Percentiles rank a stretch among this genome's conserved stretches.
phyloP scores from a whole-genome alignment of 2,888 invertebrate species.

The Nephrocerus scutellatus region DNA sequence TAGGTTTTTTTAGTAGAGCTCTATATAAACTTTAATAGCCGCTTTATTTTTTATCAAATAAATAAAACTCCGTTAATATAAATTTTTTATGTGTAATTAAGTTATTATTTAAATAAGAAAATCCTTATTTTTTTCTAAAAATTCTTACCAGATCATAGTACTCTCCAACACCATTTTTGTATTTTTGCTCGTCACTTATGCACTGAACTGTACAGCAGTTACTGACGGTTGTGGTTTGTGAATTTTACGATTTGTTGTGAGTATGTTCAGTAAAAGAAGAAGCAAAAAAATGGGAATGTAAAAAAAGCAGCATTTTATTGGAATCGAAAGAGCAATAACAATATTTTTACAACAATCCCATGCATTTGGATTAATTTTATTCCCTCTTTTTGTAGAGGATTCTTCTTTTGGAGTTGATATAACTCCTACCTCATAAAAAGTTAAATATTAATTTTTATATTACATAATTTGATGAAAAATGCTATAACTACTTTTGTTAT shows the following conservation, averaged over 20 bases:
- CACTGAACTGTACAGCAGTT: slow-evolving; percentile 33
- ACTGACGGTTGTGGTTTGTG: background rate
- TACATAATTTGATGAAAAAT: too few relatives aligned
- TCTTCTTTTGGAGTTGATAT: too few relatives aligned
- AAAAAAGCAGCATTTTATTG: background rate
- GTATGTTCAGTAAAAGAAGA: too few relatives aligned
- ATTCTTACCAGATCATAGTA: slow-evolving; percentile 88
- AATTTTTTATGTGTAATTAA: background rate
- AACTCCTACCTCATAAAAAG: too few relatives aligned
- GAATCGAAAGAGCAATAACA: background rate
- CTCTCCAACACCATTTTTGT: slow-evolving; percentile 92
- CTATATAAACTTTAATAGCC: background rate
- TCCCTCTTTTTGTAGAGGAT: background rate
- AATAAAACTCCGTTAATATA: slow-evolving; percentile 1
- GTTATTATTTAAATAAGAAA: background rate
- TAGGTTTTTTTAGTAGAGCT: slow-evolving; percentile 49
- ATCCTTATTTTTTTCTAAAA: slow-evolving; percentile 12
- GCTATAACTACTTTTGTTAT: too few relatives aligned
- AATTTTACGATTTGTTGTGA: background rate
- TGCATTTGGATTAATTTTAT: background rate
- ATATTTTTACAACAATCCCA: too few relatives aligned
- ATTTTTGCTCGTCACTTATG: slow-evolving; percentile 45
- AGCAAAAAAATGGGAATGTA: too few relatives aligned
- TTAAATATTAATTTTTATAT: too few relatives aligned
- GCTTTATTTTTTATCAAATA: background rate